These are phyloP conservation scores for Coelopa frigida DNA, from an alignment of 1,140 invertebrate genomes.

Conservation along the genomic window DNA sequence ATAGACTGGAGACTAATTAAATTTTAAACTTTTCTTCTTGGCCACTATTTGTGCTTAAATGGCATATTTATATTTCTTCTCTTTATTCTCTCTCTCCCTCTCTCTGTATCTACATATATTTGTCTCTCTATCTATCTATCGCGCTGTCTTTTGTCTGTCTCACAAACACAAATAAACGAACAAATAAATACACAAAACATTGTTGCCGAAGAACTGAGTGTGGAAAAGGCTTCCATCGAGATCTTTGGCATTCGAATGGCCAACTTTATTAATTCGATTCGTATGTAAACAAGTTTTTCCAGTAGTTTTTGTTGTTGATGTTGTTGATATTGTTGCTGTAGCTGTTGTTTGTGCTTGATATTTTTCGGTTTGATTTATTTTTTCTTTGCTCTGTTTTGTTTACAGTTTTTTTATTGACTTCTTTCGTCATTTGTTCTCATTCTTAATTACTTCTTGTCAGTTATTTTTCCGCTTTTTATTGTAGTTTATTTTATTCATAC, in stretches of 20 bases:
- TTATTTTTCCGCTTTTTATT: conserved; percentile 1
- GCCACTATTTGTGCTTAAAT: not conserved
- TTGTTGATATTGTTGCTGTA: conserved; percentile 2
- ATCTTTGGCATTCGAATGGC: conserved; percentile 44
- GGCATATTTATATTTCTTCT: not conserved
- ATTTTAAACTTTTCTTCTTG: no score
- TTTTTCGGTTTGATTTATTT: no score
- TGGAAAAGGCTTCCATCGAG: conserved; percentile 33
- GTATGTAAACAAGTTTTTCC: conserved; percentile 45
- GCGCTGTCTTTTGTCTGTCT: conserved; percentile 1
- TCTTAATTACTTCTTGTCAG: not conserved
- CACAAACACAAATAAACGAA: no score
- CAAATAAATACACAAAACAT: conserved; percentile 4
- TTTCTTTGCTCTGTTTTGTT: not conserved
- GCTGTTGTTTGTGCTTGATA: not conserved
- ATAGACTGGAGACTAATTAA: no score
- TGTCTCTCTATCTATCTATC: not conserved
- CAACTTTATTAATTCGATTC: conserved; percentile 45
- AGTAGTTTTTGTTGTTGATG: conserved; percentile 16
- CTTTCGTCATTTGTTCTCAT: not conserved
- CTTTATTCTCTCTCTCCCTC: not conserved
- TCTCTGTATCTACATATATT: not conserved
- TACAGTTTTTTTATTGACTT: not conserved
- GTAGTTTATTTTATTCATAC: no score
- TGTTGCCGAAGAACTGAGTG: conserved; percentile 10